Base-by-base conservation (phyloP, 2,113 vertebrate species). In the Ia io region DNA sequence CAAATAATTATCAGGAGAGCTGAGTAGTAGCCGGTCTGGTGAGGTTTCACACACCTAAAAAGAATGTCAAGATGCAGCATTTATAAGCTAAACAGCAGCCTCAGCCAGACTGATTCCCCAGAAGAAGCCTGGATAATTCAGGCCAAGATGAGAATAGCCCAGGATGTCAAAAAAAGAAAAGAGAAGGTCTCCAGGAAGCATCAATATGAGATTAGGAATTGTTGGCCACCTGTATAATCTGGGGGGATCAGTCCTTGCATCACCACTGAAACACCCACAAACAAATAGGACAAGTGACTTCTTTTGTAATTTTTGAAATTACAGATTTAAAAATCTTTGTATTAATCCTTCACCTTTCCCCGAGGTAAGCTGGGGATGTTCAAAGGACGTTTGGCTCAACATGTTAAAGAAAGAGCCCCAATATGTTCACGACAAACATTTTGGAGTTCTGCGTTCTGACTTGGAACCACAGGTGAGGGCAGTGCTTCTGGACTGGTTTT, bases 181-280 rank as follows among this genome's bases (percentile, higher is more conserved):
- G 98, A 99, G 40, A 98, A 98, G 87, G 94, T 98, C 59, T 96
- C 97, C 83, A 99, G 99, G 97, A 99, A 99, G 91, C 99, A 99
- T 76, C 99, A 98, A 78, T 99, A 99, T 94, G 99, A 99, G 97
- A 99, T 99, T 97, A 99, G 99, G 99, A 99, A 98, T 76, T 99
- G 99, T 86, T 99, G 99, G 99, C 98, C 98, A 2, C 98, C 99
- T 83, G 97, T 98, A 5, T 97, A 98, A 97, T 98, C 98, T 85
- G 99, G 99, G 56, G 99, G 98, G 2, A 97, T 98, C 77, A 99
- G 98, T 6, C 99, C 99, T 0, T 99, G 99, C 70, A 97, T 99
- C 93, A 99, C 99, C 88, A 99, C 99, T 91, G 99, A 99, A 97
- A 99, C 99, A 0, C 99, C 99, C 99, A 99, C 98, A 99, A 99